A percentile compares a stretch with the other conserved stretches of the same genome.
Evolutionary conservation across 1,140 invertebrate species (phyloP).

Genomic region (Penaeus indicus): DNA sequence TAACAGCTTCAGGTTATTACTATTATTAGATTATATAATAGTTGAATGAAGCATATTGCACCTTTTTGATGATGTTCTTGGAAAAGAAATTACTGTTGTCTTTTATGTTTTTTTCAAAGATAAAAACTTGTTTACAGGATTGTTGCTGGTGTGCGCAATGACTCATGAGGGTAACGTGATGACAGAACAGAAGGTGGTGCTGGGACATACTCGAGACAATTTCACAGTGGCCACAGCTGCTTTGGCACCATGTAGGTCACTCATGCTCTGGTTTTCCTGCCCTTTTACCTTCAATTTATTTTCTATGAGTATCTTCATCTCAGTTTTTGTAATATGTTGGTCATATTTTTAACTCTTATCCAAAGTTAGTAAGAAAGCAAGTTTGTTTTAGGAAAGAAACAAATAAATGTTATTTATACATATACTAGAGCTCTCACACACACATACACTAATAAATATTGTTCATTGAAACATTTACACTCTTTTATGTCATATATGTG

Average conservation of each 20-base stretch:
- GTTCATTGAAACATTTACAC: background rate
- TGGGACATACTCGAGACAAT: slow-evolving; percentile 53
- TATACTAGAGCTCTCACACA: background rate
- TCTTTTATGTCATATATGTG: background rate
- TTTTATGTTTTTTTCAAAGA: background rate
- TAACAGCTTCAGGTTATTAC: slow-evolving; percentile 63
- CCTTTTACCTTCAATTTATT: background rate
- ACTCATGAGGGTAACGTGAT: slow-evolving; percentile 42
- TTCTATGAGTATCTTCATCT: background rate
- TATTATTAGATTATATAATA: background rate
- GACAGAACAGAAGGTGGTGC: slow-evolving; percentile 46
- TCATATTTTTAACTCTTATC: too few species aligned
- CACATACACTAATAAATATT: background rate
- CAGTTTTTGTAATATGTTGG: background rate
- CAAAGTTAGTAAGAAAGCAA: too few species aligned
- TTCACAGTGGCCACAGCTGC: slow-evolving; percentile 57
- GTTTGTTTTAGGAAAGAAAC: too few species aligned
- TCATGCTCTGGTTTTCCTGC: background rate
- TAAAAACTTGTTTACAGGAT: slow-evolving; percentile 10
- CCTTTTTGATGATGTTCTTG: too few species aligned
- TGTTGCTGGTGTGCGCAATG: slow-evolving; percentile 48
- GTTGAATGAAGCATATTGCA: background rate
- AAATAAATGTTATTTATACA: background rate
- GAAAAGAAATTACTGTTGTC: background rate
- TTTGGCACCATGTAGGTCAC: slow-evolving; percentile 51